phyloP scores from a whole-genome alignment of 2,888 invertebrate genomes.

The Himalopsyche anomala region DNA sequence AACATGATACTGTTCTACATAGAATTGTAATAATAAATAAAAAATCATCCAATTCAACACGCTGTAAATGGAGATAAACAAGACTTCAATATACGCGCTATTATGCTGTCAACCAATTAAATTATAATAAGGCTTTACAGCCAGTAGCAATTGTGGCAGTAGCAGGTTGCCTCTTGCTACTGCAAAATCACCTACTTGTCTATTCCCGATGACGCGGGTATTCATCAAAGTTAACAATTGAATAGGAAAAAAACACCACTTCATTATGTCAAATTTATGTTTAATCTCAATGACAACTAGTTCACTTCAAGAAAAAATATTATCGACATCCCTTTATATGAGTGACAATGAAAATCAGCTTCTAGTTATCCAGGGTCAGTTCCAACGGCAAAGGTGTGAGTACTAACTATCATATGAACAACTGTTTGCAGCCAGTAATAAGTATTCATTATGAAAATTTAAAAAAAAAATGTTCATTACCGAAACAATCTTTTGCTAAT shows the following conservation, averaged over 20 bases:
- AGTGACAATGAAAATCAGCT: too few relatives aligned
- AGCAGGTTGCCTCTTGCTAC: background rate
- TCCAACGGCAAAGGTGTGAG: too few relatives aligned
- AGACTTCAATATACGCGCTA: background rate
- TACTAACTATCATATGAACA: too few relatives aligned
- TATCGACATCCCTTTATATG: too few relatives aligned
- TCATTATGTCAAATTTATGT: background rate
- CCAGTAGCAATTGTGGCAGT: constrained; percentile 18
- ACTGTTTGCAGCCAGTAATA: too few relatives aligned
- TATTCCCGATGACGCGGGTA: background rate
- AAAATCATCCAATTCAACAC: too few relatives aligned
- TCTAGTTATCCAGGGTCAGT: too few relatives aligned
- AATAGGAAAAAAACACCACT: background rate
- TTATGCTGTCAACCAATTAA: constrained; percentile 41
- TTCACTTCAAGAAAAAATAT: background rate
- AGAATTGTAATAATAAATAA: too few relatives aligned
- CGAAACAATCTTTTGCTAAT: too few relatives aligned
- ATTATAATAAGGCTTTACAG: background rate
- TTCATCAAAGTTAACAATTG: background rate
- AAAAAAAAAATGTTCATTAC: too few relatives aligned
- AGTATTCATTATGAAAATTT: too few relatives aligned
- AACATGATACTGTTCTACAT: too few relatives aligned
- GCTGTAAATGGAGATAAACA: constrained; percentile 6
- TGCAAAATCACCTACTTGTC: background rate
- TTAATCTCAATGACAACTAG: background rate